phyloP scores from a whole-genome alignment of 2,113 vertebrate genomes.

The Pluvialis apricaria region DNA sequence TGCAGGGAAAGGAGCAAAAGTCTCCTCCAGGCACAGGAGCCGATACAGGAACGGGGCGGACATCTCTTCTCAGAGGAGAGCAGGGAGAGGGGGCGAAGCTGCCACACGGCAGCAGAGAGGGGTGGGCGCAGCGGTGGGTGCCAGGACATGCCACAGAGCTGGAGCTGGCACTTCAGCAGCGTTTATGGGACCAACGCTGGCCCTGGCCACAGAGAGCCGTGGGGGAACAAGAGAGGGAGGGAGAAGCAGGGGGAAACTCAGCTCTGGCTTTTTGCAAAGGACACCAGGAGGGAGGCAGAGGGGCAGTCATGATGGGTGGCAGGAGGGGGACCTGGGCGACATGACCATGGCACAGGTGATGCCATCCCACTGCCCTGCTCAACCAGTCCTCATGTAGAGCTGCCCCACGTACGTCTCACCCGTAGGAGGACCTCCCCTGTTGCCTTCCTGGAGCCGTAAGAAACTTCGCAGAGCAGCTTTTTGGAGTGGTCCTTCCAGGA shows the following conservation, averaged over 20 bases:
- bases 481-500: conserved; percentile 72
- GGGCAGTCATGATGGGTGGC: too few species aligned
- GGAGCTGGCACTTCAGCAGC: too few species aligned
- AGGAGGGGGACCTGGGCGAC: rapidly evolving
- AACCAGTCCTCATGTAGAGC: not conserved
- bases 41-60: not conserved
- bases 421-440: conserved; percentile 3
- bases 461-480: conserved; percentile 50
- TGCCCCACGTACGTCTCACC: conserved; percentile 65
- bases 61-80: not conserved
- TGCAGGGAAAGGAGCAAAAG: not conserved
- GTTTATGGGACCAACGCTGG: rapidly evolving
- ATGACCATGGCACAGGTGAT: rapidly evolving
- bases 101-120: not conserved
- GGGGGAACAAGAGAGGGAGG: not conserved
- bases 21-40: not conserved
- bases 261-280: not conserved
- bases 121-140: not conserved
- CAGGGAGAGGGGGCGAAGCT: not conserved
- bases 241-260: not conserved
- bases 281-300: not conserved
- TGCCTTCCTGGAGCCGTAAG: not conserved
- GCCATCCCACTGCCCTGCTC: rapidly evolving
- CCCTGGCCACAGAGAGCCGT: rapidly evolving
- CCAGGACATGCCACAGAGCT: not conserved